Percentiles rank a stretch among this genome's conserved stretches.
Evolutionary conservation across 2,113 vertebrate genomes (phyloP).

Genomic region (Brienomyrus longianalis): DNA sequence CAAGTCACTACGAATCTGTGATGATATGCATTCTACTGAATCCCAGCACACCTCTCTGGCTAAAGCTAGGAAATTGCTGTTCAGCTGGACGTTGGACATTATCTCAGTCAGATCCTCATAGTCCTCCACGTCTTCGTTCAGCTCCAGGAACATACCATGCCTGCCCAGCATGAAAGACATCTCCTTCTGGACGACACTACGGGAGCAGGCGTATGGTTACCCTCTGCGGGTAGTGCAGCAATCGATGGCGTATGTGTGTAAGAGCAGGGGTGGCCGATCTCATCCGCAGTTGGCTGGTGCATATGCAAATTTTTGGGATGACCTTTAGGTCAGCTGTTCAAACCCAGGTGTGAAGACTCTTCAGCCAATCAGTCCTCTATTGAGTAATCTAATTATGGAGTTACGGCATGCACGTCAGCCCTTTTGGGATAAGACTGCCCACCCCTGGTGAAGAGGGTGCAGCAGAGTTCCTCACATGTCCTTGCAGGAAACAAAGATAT

Average conservation of each 20-base stretch:
- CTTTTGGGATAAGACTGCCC: no score
- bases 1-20: neutral
- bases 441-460: neutral
- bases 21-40: neutral
- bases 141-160: slow-evolving; percentile 91
- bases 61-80: slow-evolving; percentile 93
- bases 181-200: slow-evolving; percentile 92
- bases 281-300: no score
- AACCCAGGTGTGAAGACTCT: no score
- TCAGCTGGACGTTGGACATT: slow-evolving; percentile 98
- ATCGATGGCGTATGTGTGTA: neutral
- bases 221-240: neutral
- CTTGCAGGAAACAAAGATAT: slow-evolving; percentile 98
- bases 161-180: slow-evolving; percentile 97
- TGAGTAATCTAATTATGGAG: no score
- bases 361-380: no score
- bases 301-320: no score
- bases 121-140: slow-evolving; percentile 94
- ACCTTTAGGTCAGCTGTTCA: no score
- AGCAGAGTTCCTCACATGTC: slow-evolving; percentile 73
- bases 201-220: neutral
- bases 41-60: slow-evolving; percentile 79
- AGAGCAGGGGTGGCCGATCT: no score
- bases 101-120: slow-evolving; percentile 96
- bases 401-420: no score